These are phyloP conservation scores for Leguminivora glycinivorella DNA, from an alignment of 1,140 invertebrate genomes.

Conservation along the genomic window DNA sequence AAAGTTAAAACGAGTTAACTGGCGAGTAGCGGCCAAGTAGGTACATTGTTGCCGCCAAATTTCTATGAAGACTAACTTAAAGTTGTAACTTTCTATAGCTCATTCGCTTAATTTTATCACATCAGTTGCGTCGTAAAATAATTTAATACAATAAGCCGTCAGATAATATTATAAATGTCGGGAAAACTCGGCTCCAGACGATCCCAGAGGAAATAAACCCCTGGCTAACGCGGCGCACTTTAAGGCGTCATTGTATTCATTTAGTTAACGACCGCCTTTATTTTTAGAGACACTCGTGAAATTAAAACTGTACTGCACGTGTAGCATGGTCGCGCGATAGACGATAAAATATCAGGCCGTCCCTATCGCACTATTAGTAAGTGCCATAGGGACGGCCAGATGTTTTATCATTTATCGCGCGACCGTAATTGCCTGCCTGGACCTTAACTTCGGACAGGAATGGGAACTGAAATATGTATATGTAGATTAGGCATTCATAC, in stretches of 20 bases:
- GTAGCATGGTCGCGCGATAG: too few relatives aligned
- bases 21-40: neutral
- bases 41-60: slow-evolving; percentile 12
- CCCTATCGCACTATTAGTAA: too few relatives aligned
- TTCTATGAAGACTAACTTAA: slow-evolving; percentile 20
- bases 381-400: too few relatives aligned
- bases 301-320: slow-evolving; percentile 43
- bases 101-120: slow-evolving; percentile 25
- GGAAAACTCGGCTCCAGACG: slow-evolving; percentile 30
- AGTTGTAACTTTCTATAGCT: slow-evolving; percentile 18
- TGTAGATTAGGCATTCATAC: neutral
- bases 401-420: too few relatives aligned
- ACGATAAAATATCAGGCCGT: too few relatives aligned
- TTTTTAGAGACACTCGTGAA: slow-evolving; percentile 42
- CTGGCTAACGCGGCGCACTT: slow-evolving; percentile 39
- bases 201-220: slow-evolving; percentile 44
- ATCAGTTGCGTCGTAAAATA: slow-evolving; percentile 25
- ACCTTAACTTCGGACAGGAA: slow-evolving; percentile 2
- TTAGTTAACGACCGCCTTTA: slow-evolving; percentile 33
- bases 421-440: too few relatives aligned
- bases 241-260: slow-evolving; percentile 34
- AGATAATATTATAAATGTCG: slow-evolving; percentile 19
- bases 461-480: slow-evolving; percentile 12
- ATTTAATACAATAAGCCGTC: slow-evolving; percentile 17
- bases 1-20: neutral